A percentile compares a stretch with the other conserved stretches of the same genome.
Evolutionary conservation across 2,888 invertebrate genomes (phyloP).

Genomic region (Tenthredo notha): DNA sequence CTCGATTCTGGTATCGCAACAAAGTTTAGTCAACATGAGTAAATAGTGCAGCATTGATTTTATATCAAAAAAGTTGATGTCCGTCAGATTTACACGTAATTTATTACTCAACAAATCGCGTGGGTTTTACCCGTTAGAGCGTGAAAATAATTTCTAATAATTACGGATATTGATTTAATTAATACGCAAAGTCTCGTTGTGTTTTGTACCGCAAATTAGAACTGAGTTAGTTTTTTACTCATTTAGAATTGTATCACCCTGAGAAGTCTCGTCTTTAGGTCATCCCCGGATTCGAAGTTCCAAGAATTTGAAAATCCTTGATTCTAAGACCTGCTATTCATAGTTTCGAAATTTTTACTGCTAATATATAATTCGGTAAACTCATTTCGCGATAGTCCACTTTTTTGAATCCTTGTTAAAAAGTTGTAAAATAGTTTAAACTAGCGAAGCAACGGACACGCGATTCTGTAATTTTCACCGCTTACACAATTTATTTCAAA

Average conservation of each 20-base stretch:
- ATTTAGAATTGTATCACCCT: neutral
- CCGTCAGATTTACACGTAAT: neutral
- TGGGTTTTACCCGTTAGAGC: neutral
- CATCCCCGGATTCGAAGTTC: neutral
- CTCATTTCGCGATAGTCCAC: neutral
- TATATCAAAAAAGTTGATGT: neutral
- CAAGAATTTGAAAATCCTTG: neutral
- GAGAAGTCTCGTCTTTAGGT: neutral
- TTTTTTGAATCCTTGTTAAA: neutral
- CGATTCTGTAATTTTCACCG: constrained; percentile 29
- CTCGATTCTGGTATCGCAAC: neutral
- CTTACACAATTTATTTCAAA: neutral
- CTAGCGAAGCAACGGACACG: constrained; percentile 1
- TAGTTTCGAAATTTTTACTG: neutral
- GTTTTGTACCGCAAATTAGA: neutral
- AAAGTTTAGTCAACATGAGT: constrained; percentile 15
- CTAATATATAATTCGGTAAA: neutral
- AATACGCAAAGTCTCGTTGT: neutral
- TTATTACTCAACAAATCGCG: neutral
- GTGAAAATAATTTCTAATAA: neutral
- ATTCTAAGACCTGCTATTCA: neutral
- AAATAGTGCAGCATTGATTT: neutral
- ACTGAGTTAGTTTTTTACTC: neutral
- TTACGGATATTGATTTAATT: neutral
- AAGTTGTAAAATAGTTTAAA: constrained; percentile 19